Evolutionary conservation across 2,113 vertebrate genomes (phyloP), one percentile per base, ranked within the genome.

Genomic region (Campylomormyrus tamandua): DNA sequence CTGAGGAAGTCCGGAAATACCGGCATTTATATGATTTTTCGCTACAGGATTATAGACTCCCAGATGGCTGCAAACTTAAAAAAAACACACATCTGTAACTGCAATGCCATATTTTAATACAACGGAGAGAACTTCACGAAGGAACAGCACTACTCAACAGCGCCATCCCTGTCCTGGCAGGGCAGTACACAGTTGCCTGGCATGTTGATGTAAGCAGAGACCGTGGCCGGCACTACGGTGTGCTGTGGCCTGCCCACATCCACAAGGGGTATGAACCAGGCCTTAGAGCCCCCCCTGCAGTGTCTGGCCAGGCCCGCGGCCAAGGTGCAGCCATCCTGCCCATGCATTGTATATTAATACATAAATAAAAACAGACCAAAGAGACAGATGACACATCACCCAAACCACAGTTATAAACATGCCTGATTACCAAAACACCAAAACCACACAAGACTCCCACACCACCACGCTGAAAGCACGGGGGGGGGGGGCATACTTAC

Each of bases 401-500:
- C 66, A 48, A 21, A 46, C 13, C 80, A 83, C 19, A 84, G 45
- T 46, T 17, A 46, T 21, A 42, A 48, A 48, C 35, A 84, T 46
- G 10, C 24, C 8, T 4, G 74, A 42, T 80, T 39, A 49, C 83
- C 21, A 46, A 84, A n/a, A 84, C 2, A 42, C 24, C n/a, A n/a
- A 45, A 42, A 21, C 39, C 27, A 46, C 8, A 19, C 15, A 24
- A 2, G 5, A 8, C 5, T 2, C 19, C 56, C 21, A n/a, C 56
- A n/a, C 21, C 21, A 3, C 2, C 15, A 8, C 39, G 15, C 17
- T 45, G 56, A 9, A 88, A 19, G 10, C 52, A 45, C 15, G 52
- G 2, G 17, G 49, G 3, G 52, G 50, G 3, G 50, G 13, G 50
- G 50, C 19, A 90, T 89, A 97, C 98, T 98, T 92, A 99, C 98